A percentile compares a stretch with the other conserved stretches of the same genome.
Evolutionary conservation across 2,113 vertebrate species (phyloP).

Genomic region (Typhlomys cinereus): DNA sequence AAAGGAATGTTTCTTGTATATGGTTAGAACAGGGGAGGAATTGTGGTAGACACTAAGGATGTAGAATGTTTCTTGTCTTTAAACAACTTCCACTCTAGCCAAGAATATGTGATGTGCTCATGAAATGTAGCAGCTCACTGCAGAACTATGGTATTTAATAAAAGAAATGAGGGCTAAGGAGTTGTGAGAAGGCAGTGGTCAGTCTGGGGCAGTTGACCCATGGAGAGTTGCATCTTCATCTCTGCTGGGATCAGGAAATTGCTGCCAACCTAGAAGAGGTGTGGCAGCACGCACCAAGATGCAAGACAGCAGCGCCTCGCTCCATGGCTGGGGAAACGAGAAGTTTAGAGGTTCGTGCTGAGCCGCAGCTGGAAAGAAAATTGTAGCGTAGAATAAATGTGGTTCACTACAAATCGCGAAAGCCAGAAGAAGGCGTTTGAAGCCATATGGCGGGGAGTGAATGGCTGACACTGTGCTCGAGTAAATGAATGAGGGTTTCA

Average conservation of each 20-base stretch:
- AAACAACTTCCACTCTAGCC: background rate
- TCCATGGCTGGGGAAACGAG: background rate
- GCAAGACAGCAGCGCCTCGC: background rate
- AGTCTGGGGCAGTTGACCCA: background rate
- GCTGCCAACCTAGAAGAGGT: background rate
- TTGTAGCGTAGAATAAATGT: background rate
- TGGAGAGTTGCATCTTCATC: background rate
- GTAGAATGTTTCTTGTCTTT: background rate
- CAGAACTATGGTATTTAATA: background rate
- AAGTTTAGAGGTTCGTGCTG: background rate
- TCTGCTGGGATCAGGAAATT: background rate
- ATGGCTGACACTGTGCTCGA: background rate
- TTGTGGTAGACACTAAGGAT: no score
- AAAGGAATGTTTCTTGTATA: no score
- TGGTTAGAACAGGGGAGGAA: no score
- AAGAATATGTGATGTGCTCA: background rate
- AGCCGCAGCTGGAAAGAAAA: constrained; percentile 36
- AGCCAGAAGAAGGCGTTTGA: background rate
- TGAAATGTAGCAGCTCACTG: background rate
- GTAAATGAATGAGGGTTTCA: background rate
- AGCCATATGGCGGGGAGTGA: background rate
- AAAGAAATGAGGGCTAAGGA: background rate
- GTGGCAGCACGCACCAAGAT: background rate
- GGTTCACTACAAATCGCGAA: background rate
- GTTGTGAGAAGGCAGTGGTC: background rate